Evolutionary conservation across 2,797 vertebrate genomes (phyloP).

Genomic region (Serranus cabrilla): DNA sequence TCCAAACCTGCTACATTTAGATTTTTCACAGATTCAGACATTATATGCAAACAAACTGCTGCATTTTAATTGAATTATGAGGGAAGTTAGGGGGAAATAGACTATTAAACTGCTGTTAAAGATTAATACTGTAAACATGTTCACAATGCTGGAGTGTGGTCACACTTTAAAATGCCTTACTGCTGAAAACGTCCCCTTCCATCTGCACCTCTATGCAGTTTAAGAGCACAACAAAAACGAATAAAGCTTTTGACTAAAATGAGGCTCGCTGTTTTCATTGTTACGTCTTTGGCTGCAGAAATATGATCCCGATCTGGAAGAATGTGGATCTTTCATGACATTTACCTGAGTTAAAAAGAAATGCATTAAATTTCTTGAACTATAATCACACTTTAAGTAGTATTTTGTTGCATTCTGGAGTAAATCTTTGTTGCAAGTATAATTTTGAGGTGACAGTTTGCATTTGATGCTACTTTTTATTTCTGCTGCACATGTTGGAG

Average conservation of each 20-base stretch:
- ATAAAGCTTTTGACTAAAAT: constrained; percentile 51
- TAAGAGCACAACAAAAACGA: constrained; percentile 29
- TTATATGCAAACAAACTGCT: neutral
- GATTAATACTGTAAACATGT: constrained; percentile 7
- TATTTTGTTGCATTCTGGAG: no score
- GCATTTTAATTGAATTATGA: neutral
- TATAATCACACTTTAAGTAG: no score
- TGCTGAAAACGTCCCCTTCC: constrained; percentile 3
- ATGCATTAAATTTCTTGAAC: neutral
- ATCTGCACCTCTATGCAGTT: constrained; percentile 8
- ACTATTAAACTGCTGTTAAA: constrained; percentile 1
- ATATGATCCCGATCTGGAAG: neutral
- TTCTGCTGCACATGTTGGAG: neutral
- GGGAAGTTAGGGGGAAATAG: neutral
- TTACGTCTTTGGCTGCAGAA: neutral
- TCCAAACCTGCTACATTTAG: neutral
- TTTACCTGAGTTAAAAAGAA: constrained; percentile 2
- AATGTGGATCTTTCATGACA: neutral
- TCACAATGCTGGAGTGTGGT: constrained; percentile 29
- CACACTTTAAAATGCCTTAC: constrained; percentile 35
- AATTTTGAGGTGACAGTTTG: neutral
- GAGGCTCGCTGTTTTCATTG: neutral
- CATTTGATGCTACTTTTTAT: neutral
- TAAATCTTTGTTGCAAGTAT: neutral
- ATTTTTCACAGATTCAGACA: neutral